Evolutionary conservation across 2,888 invertebrate genomes (phyloP), one percentile per base, ranked within the genome.

Genomic region (Ypsolopha scabrella): DNA sequence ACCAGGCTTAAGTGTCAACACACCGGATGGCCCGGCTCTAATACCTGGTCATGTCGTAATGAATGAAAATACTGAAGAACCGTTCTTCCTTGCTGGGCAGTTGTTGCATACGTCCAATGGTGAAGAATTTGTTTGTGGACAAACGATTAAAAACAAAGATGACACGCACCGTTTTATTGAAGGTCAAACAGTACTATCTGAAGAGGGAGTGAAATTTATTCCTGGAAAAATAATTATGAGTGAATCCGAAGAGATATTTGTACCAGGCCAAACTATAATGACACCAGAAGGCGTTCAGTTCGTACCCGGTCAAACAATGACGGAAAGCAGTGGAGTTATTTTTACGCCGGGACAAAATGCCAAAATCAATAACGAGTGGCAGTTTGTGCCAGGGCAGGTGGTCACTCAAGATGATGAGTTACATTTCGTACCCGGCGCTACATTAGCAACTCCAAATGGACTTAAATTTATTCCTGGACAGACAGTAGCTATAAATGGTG

Each of bases 1-100:
- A 39, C 93, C 94, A 14, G 94, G 94, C 1, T 87, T 93, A 54
- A 92, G 90, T 43, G 88, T 94, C 10, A 88, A 89, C 60, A 90
- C 92, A 1, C 90, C 91, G 24, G 83, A 88, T 46, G 92, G 92
- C 34, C 91, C 92, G 0, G 87, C 90, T 34, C 78, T 94, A 13
- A 88, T 94, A 57, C 92, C 93, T n/a, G 94, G 94, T 2, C 90
- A 92, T 61, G 89, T 92, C 56, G 81, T 93, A 50, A 87, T 86
- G 33, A 87, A 88, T 55, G 88, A 89, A 61, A 80, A 76, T 57
- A 87, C 87, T 51, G 87, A 88, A 48, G 86, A 87, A 50, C 88
- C 91, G 0, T 88, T 91, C 56, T 94, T 94, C 71, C 80, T 93
- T 38, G 91, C 91, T 35, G 92, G 92, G 1, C 92, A 92, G 76